A percentile compares a stretch with the other conserved stretches of the same genome.
Evolutionary conservation across 2,797 vertebrate species (phyloP).

Genomic region (Melanotaenia trifasciata): DNA sequence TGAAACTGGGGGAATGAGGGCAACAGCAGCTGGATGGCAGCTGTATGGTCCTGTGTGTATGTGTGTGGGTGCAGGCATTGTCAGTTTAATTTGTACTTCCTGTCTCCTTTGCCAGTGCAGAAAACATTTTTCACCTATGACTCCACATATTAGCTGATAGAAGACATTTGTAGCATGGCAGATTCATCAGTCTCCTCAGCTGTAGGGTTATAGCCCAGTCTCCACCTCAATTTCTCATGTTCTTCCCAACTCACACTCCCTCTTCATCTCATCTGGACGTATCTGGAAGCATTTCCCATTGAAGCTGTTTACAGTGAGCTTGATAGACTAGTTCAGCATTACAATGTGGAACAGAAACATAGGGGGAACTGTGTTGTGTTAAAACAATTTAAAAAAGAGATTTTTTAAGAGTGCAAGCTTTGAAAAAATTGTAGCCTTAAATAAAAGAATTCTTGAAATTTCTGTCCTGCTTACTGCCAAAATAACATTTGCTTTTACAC

Average conservation of each 20-base stretch:
- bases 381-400: not conserved
- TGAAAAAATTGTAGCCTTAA: not conserved
- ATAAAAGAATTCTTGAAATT: not conserved
- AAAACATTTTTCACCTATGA: constrained; percentile 68
- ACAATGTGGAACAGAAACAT: not conserved
- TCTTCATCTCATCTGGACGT: constrained; percentile 31
- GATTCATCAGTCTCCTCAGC: constrained; percentile 80
- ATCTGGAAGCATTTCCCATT: constrained; percentile 27
- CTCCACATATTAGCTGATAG: constrained; percentile 73
- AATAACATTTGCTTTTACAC: not conserved
- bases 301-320: constrained; percentile 17
- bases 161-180: constrained; percentile 77
- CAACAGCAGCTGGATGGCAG: constrained; percentile 49
- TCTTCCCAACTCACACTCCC: constrained; percentile 7
- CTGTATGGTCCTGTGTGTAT: constrained; percentile 37
- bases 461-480: not conserved
- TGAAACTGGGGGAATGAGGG: constrained; percentile 47
- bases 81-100: constrained; percentile 54
- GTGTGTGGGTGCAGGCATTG: constrained; percentile 22
- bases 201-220: constrained; percentile 81
- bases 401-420: not conserved
- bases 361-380: not conserved
- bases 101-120: constrained; percentile 40
- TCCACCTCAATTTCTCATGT: constrained; percentile 64
- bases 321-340: not conserved